Evolutionary conservation across 2,113 vertebrate genomes (phyloP).

Genomic region (Ammodytes dubius): DNA sequence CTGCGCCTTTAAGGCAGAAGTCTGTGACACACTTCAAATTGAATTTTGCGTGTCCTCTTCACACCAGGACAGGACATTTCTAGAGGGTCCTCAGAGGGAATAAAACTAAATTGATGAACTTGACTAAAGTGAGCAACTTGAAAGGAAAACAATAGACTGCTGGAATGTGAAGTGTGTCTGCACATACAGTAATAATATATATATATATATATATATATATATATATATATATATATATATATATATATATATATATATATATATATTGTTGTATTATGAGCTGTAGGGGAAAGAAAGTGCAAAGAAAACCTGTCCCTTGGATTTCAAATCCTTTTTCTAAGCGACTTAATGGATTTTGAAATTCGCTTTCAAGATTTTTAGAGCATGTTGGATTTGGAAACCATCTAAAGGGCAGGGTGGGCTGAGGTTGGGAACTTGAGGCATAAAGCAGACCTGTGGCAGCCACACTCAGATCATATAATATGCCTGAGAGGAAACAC

Average conservation of each 20-base stretch:
- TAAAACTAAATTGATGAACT: constrained; percentile 2
- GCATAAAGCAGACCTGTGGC: constrained; percentile 28
- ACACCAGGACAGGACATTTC: constrained; percentile 8
- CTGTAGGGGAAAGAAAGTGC: background rate
- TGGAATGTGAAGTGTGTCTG: constrained; percentile 9
- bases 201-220: background rate
- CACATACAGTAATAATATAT: background rate
- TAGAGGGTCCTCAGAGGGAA: constrained; percentile 13
- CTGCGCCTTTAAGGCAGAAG: constrained; percentile 31
- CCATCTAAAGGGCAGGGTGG: constrained; percentile 16
- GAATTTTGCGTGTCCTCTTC: constrained; percentile 31
- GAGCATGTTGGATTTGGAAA: constrained; percentile 47
- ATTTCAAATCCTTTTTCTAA: constrained; percentile 61
- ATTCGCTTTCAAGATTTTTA: constrained; percentile 59
- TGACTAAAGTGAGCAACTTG: background rate
- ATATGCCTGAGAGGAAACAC: constrained; percentile 17
- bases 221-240: background rate
- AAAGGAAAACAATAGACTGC: constrained; percentile 27
- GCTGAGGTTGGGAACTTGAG: constrained; percentile 22
- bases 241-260: background rate
- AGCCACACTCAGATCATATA: constrained; percentile 1
- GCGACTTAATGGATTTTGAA: constrained; percentile 68
- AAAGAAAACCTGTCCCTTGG: constrained; percentile 18
- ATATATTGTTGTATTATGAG: constrained; percentile 19
- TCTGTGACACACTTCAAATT: constrained; percentile 47